Percentiles rank a stretch among this genome's conserved stretches.
These are phyloP conservation scores for Urocyon cinereoargenteus DNA, from an alignment of 2,797 vertebrate genomes.

Conservation along the genomic window DNA sequence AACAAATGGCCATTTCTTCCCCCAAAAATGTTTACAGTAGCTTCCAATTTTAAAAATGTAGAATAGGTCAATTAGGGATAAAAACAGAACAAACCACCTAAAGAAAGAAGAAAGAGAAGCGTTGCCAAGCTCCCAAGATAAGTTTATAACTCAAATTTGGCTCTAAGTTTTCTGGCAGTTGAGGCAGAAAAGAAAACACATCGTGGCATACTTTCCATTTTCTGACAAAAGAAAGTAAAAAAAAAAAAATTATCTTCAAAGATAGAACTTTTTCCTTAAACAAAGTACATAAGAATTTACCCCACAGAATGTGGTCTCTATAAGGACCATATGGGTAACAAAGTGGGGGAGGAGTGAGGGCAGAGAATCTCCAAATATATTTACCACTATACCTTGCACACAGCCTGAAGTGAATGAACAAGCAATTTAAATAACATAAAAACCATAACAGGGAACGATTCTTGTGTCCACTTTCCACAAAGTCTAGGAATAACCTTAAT, in stretches of 20 bases:
- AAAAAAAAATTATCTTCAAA: constrained; percentile 43
- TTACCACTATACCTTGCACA: background rate
- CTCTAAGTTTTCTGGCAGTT: constrained; percentile 44
- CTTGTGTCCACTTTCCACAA: constrained; percentile 13
- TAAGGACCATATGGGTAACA: background rate
- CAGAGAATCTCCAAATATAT: background rate
- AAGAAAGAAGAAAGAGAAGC: constrained; percentile 27
- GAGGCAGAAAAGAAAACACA: constrained; percentile 67
- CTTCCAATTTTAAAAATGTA: background rate
- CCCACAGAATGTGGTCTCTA: background rate
- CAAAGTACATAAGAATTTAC: constrained; percentile 31
- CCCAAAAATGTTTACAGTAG: constrained; percentile 20
- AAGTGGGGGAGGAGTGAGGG: background rate
- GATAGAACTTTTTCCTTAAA: constrained; percentile 51
- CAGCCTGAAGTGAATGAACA: background rate
- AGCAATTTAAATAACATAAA: background rate
- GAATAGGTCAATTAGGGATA: constrained; percentile 28
- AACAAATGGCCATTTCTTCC: background rate
- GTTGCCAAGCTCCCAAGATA: constrained; percentile 38
- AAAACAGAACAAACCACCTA: constrained; percentile 38
- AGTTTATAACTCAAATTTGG: constrained; percentile 54
- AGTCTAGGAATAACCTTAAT: background rate
- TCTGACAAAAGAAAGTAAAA: constrained; percentile 58
- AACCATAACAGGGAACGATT: background rate
- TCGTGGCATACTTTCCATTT: constrained; percentile 58